Percentiles rank a stretch among this genome's conserved stretches.
Evolutionary conservation across 92 coral and sea anemone species (phyloP).

Genomic region (Montipora capitata): DNA sequence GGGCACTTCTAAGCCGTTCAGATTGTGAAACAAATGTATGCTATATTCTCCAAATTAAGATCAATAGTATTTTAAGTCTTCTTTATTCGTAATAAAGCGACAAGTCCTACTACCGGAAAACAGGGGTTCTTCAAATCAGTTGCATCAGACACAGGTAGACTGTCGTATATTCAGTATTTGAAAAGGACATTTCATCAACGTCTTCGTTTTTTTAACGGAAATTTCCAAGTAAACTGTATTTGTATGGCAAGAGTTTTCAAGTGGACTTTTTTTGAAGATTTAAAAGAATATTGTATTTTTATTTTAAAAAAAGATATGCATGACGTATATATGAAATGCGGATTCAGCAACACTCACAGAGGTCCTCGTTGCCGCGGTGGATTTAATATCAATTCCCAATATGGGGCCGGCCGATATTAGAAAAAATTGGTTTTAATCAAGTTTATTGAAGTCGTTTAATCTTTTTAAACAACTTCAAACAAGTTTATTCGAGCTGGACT

Average conservation of each 20-base stretch:
- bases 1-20: slow-evolving; percentile 13
- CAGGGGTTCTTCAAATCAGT: background rate
- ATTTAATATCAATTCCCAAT: background rate
- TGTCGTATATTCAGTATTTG: no score
- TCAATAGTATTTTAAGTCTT: background rate
- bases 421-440: slow-evolving; percentile 11
- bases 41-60: background rate
- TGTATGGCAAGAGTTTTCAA: background rate
- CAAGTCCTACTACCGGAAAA: background rate
- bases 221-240: background rate
- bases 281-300: no score
- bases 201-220: no score
- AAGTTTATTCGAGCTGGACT: background rate
- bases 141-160: background rate
- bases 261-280: no score
- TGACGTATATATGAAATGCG: no score
- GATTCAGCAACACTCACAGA: background rate
- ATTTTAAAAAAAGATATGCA: no score
- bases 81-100: background rate
- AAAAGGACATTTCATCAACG: no score
- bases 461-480: background rate
- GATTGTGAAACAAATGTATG: background rate
- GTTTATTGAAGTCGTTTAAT: background rate
- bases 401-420: background rate
- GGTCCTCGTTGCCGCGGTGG: background rate